These are phyloP conservation scores for Erpornis zantholeuca DNA, from an alignment of 2,113 vertebrate genomes.

Conservation along the genomic window DNA sequence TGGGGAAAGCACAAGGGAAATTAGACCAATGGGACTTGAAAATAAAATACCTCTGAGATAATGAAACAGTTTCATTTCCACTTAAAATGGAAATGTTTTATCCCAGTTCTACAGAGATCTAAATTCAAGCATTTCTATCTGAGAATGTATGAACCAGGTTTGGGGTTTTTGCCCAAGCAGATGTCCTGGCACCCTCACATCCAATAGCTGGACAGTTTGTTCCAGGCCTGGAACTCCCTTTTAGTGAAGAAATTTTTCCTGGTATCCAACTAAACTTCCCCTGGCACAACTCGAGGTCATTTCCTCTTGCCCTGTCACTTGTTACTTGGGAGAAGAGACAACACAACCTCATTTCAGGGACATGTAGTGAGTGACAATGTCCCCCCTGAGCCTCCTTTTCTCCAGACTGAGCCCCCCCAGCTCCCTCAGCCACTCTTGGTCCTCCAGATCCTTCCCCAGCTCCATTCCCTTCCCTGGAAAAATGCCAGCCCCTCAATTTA, in stretches of 20 bases:
- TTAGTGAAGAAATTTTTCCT: background rate
- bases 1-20: background rate
- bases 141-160: background rate
- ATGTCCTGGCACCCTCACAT: background rate
- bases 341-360: background rate
- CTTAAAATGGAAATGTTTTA: background rate
- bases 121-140: background rate
- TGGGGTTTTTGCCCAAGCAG: no score
- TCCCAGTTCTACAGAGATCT: background rate
- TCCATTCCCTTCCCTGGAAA: background rate
- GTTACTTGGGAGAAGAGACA: no score
- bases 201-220: background rate
- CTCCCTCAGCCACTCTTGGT: background rate
- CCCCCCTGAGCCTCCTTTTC: background rate
- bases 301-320: background rate
- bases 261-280: background rate
- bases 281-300: background rate
- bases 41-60: background rate
- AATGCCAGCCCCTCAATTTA: background rate
- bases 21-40: background rate
- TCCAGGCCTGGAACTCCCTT: background rate
- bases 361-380: fast-evolving
- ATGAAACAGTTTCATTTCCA: background rate
- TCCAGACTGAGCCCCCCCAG: background rate
- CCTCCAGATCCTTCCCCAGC: background rate